phyloP scores from a whole-genome alignment of 1,140 invertebrate genomes.

The Luehdorfia chinensis region DNA sequence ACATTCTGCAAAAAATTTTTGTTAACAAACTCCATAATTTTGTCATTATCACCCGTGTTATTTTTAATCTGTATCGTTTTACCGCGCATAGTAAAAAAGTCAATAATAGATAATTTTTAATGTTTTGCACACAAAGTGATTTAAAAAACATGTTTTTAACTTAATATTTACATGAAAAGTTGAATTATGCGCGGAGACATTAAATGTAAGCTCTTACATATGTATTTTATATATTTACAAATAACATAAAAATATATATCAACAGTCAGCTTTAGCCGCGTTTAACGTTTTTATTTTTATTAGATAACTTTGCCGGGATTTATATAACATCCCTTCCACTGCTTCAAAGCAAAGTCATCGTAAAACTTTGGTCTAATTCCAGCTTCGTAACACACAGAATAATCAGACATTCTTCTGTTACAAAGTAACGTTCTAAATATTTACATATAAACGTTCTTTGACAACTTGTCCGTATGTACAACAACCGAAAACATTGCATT shows the following conservation, averaged over 20 bases:
- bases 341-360: conserved; percentile 62
- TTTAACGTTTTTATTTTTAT: conserved; percentile 37
- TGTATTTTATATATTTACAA: conserved; percentile 27
- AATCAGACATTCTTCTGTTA: conserved; percentile 34
- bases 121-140: too few relatives aligned
- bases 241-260: conserved; percentile 30
- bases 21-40: background rate
- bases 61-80: background rate
- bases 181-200: conserved; percentile 3
- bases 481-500: conserved; percentile 34
- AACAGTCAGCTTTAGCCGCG: conserved; percentile 49
- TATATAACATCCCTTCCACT: conserved; percentile 40
- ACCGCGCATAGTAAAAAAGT: background rate
- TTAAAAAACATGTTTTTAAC: too few relatives aligned
- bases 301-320: conserved; percentile 47
- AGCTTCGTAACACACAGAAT: conserved; percentile 63
- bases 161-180: conserved; percentile 10
- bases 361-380: conserved; percentile 78
- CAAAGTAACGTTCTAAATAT: conserved; percentile 25
- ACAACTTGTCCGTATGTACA: conserved; percentile 40
- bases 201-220: conserved; percentile 21
- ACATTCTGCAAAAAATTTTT: background rate
- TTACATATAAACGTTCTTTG: conserved; percentile 31
- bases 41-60: background rate
- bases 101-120: too few relatives aligned